Conservation (phyloP, 2,888 invertebrate species). For the Trissolcus japonicus region DNA sequence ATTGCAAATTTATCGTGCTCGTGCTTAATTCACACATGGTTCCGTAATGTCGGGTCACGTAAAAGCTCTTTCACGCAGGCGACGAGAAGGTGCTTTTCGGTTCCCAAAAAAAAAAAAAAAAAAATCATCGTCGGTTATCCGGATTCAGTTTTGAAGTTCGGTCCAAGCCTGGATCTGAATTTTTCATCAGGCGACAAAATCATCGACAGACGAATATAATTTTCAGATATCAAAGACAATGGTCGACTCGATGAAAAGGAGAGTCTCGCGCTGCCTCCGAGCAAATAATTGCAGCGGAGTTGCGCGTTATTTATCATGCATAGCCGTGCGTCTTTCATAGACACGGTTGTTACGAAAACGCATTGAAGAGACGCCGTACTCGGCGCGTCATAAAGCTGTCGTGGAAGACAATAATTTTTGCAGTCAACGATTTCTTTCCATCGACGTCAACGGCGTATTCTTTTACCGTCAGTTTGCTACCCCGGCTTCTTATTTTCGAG, state of each 20-base stretch:
- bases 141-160: neutral
- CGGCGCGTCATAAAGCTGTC: slow-evolving; percentile 45
- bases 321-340: slow-evolving; percentile 45
- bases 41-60: slow-evolving; percentile 7
- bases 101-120: no score
- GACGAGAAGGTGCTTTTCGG: no score
- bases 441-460: slow-evolving; percentile 64
- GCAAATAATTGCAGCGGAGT: slow-evolving; percentile 38
- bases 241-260: neutral
- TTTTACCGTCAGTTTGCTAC: slow-evolving; percentile 64
- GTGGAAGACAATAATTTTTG: slow-evolving; percentile 58
- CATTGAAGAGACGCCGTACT: slow-evolving; percentile 51
- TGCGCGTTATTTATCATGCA: slow-evolving; percentile 44
- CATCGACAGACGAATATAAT: no score
- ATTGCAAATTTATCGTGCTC: slow-evolving; percentile 23
- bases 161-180: no score
- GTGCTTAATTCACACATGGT: slow-evolving; percentile 7
- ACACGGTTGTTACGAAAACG: slow-evolving; percentile 48
- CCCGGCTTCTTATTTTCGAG: slow-evolving; percentile 61
- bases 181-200: no score
- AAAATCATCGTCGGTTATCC: neutral
- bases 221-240: neutral
- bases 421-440: slow-evolving; percentile 64
- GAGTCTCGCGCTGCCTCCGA: slow-evolving; percentile 6
- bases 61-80: slow-evolving; percentile 6